Percentiles rank a stretch among this genome's conserved stretches.
Conservation (phyloP, 2,888 invertebrate species). For the Esperia sulphurella region DNA sequence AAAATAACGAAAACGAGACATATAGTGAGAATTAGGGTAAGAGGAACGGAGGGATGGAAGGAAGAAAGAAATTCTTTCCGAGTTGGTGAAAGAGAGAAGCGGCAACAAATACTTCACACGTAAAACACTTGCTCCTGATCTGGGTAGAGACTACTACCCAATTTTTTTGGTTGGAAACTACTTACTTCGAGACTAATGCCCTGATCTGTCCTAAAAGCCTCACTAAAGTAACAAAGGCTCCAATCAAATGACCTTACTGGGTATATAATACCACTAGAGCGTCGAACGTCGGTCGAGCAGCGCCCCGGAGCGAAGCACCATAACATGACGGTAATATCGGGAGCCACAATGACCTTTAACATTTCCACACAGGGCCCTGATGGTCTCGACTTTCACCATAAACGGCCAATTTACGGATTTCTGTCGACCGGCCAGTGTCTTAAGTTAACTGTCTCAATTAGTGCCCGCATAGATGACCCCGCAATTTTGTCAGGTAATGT, state of each 20-base stretch:
- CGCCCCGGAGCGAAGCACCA: constrained; percentile 58
- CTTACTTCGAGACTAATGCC: constrained; percentile 1
- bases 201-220: too few relatives aligned
- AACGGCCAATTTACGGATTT: constrained; percentile 69
- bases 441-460: constrained; percentile 76
- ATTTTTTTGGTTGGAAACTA: too few relatives aligned
- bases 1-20: too few relatives aligned
- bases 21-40: too few relatives aligned
- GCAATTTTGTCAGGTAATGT: constrained; percentile 62
- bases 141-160: too few relatives aligned
- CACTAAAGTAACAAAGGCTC: constrained; percentile 13
- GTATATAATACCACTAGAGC: constrained; percentile 18
- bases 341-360: constrained; percentile 69
- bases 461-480: constrained; percentile 71
- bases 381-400: constrained; percentile 72
- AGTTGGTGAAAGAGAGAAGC: too few relatives aligned
- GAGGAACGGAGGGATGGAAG: too few relatives aligned
- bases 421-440: constrained; percentile 67
- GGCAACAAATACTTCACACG: too few relatives aligned
- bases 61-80: too few relatives aligned
- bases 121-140: too few relatives aligned
- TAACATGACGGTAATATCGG: constrained; percentile 64
- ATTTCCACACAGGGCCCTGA: constrained; percentile 66
- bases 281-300: constrained; percentile 30
- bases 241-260: constrained; percentile 26